phyloP scores from a whole-genome alignment of 2,797 vertebrate species.

The Cirrhinus molitorella region DNA sequence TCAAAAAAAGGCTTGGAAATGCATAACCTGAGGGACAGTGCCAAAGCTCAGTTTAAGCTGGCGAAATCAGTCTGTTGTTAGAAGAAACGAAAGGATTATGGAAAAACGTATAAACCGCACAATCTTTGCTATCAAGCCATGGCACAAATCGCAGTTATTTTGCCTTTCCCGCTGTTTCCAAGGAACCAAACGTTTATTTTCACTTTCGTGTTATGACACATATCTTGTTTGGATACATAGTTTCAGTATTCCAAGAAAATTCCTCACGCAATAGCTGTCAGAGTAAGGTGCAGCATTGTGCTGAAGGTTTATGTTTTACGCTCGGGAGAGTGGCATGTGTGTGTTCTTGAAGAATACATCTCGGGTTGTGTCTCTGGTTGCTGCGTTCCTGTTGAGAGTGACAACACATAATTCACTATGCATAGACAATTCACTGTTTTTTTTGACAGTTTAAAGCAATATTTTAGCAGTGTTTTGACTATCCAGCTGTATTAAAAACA shows the following conservation, averaged over 20 bases:
- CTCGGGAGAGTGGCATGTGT: neutral
- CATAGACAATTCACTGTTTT: no score
- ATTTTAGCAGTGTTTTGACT: no score
- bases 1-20: conserved; percentile 62
- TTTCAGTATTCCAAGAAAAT: conserved; percentile 27
- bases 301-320: conserved; percentile 2
- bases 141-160: conserved; percentile 21
- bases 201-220: conserved; percentile 39
- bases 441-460: no score
- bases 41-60: conserved; percentile 53
- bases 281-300: conserved; percentile 48
- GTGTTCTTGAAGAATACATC: neutral
- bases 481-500: no score
- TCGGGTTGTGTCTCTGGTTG: neutral
- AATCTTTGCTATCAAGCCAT: conserved; percentile 37
- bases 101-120: conserved; percentile 13
- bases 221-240: conserved; percentile 27
- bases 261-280: conserved; percentile 35
- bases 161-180: neutral
- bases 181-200: conserved; percentile 20
- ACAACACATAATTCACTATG: neutral
- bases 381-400: neutral
- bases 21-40: conserved; percentile 59
- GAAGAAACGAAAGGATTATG: conserved; percentile 28
- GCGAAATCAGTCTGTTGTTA: conserved; percentile 49